phyloP scores from a whole-genome alignment of 30 jellyfish, hydroid and myxozoan genomes.

The Hydra vulgaris region DNA sequence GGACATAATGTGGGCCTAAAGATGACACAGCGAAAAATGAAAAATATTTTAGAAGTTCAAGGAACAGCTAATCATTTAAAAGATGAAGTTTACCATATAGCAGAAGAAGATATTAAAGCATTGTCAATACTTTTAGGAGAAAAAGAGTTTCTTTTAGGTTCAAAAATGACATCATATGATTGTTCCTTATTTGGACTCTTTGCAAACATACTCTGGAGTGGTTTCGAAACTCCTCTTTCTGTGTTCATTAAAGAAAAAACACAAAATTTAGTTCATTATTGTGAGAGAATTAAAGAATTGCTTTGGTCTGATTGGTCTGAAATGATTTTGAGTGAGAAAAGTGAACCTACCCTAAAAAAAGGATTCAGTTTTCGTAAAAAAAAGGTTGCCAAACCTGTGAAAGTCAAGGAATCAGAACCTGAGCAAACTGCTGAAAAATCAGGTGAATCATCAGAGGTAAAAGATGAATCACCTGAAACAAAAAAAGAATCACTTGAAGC shows the following conservation, averaged over 20 bases:
- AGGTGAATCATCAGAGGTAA: neutral
- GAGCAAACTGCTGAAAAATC: neutral
- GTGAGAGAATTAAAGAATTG: constrained; percentile 68
- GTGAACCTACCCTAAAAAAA: constrained; percentile 61
- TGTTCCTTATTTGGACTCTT: constrained; percentile 70
- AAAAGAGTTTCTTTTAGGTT: constrained; percentile 67
- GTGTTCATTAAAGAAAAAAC: constrained; percentile 44
- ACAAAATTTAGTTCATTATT: constrained; percentile 44
- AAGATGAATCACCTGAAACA: neutral
- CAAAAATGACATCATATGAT: constrained; percentile 56
- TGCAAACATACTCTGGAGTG: constrained; percentile 47
- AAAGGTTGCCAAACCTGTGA: constrained; percentile 48
- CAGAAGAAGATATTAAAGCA: constrained; percentile 76
- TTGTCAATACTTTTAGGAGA: constrained; percentile 74
- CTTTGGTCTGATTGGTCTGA: constrained; percentile 89
- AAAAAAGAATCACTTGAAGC: neutral
- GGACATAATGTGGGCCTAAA: constrained; percentile 61
- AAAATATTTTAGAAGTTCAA: constrained; percentile 59
- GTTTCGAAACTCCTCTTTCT: constrained; percentile 54
- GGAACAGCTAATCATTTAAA: constrained; percentile 90
- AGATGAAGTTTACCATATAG: constrained; percentile 77
- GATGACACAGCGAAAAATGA: constrained; percentile 71
- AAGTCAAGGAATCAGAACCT: constrained; percentile 28
- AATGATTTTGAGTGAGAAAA: constrained; percentile 74
- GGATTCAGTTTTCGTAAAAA: constrained; percentile 62